Percentiles rank a stretch among this genome's conserved stretches.
Conservation (phyloP, 2,888 invertebrate species). For the Anoplius nigerrimus region DNA sequence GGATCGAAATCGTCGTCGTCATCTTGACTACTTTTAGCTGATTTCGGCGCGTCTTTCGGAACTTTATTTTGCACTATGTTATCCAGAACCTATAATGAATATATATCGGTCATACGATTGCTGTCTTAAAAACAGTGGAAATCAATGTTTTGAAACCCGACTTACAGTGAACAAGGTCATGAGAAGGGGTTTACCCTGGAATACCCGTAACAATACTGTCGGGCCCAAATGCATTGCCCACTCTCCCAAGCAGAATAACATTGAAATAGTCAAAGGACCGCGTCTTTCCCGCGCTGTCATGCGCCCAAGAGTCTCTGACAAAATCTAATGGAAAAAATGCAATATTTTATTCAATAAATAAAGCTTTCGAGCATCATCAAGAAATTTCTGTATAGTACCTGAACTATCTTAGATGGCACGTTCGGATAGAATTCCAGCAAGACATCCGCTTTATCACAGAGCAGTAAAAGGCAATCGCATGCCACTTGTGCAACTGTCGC, state of each 20-base stretch:
- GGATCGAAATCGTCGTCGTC: constrained; percentile 81
- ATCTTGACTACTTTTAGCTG: constrained; percentile 65
- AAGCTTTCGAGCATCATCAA: neutral
- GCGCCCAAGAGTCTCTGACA: constrained; percentile 76
- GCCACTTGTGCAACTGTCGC: constrained; percentile 88
- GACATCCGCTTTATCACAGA: constrained; percentile 87
- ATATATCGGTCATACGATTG: constrained; percentile 6
- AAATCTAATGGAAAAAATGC: constrained; percentile 65
- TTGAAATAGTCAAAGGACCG: constrained; percentile 83
- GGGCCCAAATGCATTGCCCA: constrained; percentile 93
- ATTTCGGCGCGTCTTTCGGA: constrained; percentile 49
- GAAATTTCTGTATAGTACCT: constrained; percentile 75
- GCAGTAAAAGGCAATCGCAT: constrained; percentile 85
- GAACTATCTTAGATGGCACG: constrained; percentile 80
- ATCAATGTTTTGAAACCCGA: constrained; percentile 21
- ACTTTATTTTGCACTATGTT: constrained; percentile 70
- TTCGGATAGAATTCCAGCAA: constrained; percentile 85
- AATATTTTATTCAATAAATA: neutral
- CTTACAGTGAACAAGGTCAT: constrained; percentile 85
- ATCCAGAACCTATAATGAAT: constrained; percentile 64
- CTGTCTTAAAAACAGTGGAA: neutral
- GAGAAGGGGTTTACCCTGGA: constrained; percentile 77
- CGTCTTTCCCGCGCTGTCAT: constrained; percentile 75
- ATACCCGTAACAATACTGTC: constrained; percentile 78
- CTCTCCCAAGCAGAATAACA: constrained; percentile 93